A percentile compares a stretch with the other conserved stretches of the same genome.
Conservation (phyloP, 2,113 vertebrate genomes). For the Morphnarchus princeps region DNA sequence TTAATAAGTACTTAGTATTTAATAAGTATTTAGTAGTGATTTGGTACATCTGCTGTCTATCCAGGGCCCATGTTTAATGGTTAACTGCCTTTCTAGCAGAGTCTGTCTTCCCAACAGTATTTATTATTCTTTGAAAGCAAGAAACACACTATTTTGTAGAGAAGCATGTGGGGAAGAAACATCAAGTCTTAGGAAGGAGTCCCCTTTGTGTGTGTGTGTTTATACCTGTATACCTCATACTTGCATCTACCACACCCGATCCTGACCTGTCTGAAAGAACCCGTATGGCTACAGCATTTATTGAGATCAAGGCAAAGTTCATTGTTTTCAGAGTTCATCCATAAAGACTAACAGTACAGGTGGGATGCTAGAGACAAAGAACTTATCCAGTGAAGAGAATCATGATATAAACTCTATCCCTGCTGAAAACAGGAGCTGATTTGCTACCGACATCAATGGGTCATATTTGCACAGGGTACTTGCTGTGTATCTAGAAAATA, state of each 20-base stretch:
- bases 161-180: not conserved
- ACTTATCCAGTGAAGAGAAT: not conserved
- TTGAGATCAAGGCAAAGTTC: not conserved
- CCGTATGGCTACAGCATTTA: not conserved
- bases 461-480: not conserved
- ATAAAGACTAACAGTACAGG: not conserved
- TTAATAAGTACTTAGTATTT: not conserved
- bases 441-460: not conserved
- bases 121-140: not conserved
- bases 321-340: not conserved
- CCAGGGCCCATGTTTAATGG: not conserved
- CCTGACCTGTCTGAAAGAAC: not conserved
- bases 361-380: not conserved
- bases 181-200: not conserved
- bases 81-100: not conserved
- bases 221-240: not conserved
- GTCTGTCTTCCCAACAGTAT: not conserved
- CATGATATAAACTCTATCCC: not conserved
- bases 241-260: not conserved
- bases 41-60: not conserved
- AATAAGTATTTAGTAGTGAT: not conserved
- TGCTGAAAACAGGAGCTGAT: not conserved
- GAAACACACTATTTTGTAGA: not conserved
- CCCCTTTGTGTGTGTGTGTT: not conserved
- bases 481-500: not conserved